Conservation (phyloP, 2,113 vertebrate genomes). For the Lycaon pictus region DNA sequence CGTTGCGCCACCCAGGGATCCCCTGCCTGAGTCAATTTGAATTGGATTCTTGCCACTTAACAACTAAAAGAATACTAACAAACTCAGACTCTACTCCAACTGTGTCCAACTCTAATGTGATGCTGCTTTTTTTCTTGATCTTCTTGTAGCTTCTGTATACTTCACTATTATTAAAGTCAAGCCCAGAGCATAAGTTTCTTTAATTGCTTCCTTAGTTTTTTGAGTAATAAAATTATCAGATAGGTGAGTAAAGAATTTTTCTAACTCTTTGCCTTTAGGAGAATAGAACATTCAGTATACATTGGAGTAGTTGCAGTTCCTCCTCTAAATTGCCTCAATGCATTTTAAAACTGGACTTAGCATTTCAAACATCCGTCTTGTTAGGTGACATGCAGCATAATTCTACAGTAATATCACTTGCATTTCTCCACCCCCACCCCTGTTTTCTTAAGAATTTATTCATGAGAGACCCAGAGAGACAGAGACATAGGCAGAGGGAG, state of each 20-base stretch:
- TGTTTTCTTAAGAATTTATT: no score
- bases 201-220: background rate
- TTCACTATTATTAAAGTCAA: background rate
- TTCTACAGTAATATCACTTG: background rate
- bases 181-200: background rate
- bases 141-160: background rate
- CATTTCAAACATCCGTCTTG: background rate
- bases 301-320: background rate
- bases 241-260: background rate
- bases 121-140: background rate
- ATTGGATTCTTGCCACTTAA: background rate
- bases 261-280: background rate
- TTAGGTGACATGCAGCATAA: background rate
- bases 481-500: no score
- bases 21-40: background rate
- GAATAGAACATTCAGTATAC: background rate
- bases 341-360: background rate
- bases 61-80: background rate
- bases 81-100: background rate
- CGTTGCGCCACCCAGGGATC: no score
- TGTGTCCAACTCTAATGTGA: background rate
- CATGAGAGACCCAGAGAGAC: no score
- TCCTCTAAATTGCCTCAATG: background rate
- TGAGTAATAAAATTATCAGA: slow-evolving; percentile 24
- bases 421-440: background rate